A percentile compares a stretch with the other conserved stretches of the same genome.
Conservation (phyloP, 2,888 invertebrate genomes). For the Asteroscopus sphinx region DNA sequence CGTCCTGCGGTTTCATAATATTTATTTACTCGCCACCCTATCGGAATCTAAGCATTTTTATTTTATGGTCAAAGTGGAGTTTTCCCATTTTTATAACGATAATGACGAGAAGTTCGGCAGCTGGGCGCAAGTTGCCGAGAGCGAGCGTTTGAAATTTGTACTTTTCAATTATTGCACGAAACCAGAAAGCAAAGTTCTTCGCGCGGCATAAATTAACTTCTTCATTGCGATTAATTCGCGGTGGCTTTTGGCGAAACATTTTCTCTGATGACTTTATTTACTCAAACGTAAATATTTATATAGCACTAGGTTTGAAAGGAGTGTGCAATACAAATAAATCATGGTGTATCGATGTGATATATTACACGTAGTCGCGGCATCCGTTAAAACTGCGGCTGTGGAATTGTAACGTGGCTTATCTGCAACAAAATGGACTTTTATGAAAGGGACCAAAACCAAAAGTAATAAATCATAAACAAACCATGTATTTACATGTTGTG, state of each 20-base stretch:
- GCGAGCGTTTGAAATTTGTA: slow-evolving; percentile 72
- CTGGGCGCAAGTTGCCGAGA: slow-evolving; percentile 59
- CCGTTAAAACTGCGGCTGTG: slow-evolving; percentile 68
- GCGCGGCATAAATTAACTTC: slow-evolving; percentile 75
- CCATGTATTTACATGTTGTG: slow-evolving; percentile 31
- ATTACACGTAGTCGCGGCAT: slow-evolving; percentile 65
- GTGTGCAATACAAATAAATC: slow-evolving; percentile 65
- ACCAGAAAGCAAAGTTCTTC: slow-evolving; percentile 70
- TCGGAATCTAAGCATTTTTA: slow-evolving; percentile 63
- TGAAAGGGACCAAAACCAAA: slow-evolving; percentile 53
- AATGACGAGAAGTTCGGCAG: slow-evolving; percentile 71
- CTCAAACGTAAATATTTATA: slow-evolving; percentile 60
- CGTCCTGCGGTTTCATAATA: slow-evolving; percentile 67
- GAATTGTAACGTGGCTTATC: slow-evolving; percentile 68
- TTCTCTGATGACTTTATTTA: slow-evolving; percentile 61
- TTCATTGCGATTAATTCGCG: slow-evolving; percentile 70
- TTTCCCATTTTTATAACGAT: slow-evolving; percentile 75
- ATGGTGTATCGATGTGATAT: slow-evolving; percentile 72
- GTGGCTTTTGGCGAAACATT: slow-evolving; percentile 67
- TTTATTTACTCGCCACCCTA: slow-evolving; percentile 66
- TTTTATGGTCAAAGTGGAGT: slow-evolving; percentile 65
- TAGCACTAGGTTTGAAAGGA: slow-evolving; percentile 59
- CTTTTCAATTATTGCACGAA: slow-evolving; percentile 77
- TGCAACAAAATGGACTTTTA: slow-evolving; percentile 66
- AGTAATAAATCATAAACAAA: slow-evolving; percentile 52